Base-by-base conservation (phyloP, 1,140 invertebrate genomes). In the Drosophila murphyi region DNA sequence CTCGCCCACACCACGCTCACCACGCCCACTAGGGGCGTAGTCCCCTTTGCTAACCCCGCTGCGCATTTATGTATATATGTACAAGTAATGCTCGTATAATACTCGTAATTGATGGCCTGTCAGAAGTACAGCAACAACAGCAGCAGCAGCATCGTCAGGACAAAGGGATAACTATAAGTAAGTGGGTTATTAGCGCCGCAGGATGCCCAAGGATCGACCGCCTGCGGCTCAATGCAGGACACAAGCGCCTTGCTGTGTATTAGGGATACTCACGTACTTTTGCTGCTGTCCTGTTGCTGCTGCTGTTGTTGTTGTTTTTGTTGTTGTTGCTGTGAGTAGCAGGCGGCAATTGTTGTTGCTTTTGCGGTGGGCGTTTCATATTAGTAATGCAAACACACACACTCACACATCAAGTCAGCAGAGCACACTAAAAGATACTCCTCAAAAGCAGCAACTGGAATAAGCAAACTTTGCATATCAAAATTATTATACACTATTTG, bases 101-200 rank as follows among this genome's bases (percentile, higher is more conserved):
- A 74, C 65, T 62, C 65, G 48, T 83, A 83, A 83, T 83, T 83
- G 76, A 83, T 83, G 80, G 80, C 50, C 73, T 76, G 73, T 72
- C 73, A 76, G 47, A 43, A 43, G 10, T n/a, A 43, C 10, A 62
- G 67, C 68, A 48, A 37, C 48, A 45, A n/a, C 64, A 34, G 63
- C 43, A 56, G 34, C 34, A 48, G 34, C 48, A 50, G 48, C 71
- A 64, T 43, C 39, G 6, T 47, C 68, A 72, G 68, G 47, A 88
- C 85, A 88, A 89, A 72, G 72, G 85, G 85, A 89, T 88, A 88
- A 89, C 85, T 89, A 82, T 88, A 89, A 88, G 85, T 88, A 88
- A 89, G 85, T 88, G 80, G 85, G 85, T 89, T 88, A 88, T 88
- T 88, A 88, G 78, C 85, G 69, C 85, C 78, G 80, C 85, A 89